These are phyloP conservation scores for Kryptopterus vitreolus DNA, from an alignment of 2,797 vertebrate genomes.

Conservation along the genomic window DNA sequence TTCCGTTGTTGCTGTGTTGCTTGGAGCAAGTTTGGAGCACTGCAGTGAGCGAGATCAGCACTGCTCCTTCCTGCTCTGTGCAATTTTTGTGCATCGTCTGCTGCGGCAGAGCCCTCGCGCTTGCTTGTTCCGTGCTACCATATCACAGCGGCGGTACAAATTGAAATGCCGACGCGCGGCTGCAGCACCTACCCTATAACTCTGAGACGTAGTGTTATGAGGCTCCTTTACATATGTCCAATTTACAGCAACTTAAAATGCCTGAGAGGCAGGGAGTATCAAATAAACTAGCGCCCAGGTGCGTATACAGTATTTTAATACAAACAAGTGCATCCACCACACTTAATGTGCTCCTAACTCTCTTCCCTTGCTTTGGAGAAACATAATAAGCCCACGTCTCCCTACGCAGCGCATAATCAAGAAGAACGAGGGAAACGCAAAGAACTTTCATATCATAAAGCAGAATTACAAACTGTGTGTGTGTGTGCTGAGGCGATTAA, in stretches of 20 bases:
- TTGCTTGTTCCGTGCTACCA: neutral
- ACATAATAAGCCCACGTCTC: constrained; percentile 20
- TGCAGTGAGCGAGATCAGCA: neutral
- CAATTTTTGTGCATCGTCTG: neutral
- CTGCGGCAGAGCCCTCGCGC: neutral
- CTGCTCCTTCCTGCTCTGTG: neutral
- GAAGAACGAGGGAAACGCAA: neutral
- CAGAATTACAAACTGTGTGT: neutral
- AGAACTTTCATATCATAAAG: neutral
- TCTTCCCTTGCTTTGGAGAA: constrained; percentile 5
- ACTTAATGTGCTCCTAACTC: neutral
- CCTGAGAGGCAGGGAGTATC: neutral
- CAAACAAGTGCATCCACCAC: neutral
- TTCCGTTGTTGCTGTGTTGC: neutral
- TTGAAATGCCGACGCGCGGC: neutral
- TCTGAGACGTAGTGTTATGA: neutral
- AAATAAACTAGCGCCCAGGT: neutral
- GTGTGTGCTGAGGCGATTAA: constrained; percentile 4
- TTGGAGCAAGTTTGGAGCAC: neutral
- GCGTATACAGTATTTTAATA: neutral
- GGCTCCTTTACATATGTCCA: neutral
- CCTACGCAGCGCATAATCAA: constrained; percentile 18
- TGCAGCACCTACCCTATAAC: neutral
- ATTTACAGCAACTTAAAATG: neutral
- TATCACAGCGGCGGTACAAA: neutral